phyloP scores from a whole-genome alignment of 2,113 vertebrate species.

The Prietella phreatophila region DNA sequence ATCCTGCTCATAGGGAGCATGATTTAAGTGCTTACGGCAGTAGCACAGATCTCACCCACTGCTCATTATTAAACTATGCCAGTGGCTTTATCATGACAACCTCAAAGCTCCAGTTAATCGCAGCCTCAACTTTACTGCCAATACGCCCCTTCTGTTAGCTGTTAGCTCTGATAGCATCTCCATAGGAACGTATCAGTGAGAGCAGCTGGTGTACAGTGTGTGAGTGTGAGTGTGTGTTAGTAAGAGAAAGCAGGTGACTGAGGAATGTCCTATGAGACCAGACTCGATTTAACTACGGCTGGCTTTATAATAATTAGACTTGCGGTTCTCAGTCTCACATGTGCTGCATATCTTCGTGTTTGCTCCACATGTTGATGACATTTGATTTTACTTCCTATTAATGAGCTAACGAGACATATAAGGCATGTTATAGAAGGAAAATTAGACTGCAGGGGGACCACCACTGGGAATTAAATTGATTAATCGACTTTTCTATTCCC shows the following conservation, averaged over 20 bases:
- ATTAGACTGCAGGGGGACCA: background rate
- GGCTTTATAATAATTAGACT: constrained; percentile 23
- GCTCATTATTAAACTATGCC: constrained; percentile 21
- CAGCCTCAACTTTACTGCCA: constrained; percentile 52
- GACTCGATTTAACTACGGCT: constrained; percentile 49
- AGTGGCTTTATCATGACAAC: constrained; percentile 26
- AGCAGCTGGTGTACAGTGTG: constrained; percentile 71
- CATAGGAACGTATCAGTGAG: constrained; percentile 62
- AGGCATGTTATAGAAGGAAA: background rate
- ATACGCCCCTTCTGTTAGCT: constrained; percentile 60
- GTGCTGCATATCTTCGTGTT: background rate
- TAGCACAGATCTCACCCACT: constrained; percentile 13
- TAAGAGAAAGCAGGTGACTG: constrained; percentile 71
- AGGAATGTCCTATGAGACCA: constrained; percentile 63
- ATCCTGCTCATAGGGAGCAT: background rate
- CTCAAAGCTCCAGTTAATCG: constrained; percentile 55
- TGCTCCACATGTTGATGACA: background rate
- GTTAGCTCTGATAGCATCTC: constrained; percentile 55
- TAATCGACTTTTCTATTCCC: background rate
- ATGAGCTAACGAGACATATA: background rate
- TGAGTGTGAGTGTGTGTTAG: constrained; percentile 55
- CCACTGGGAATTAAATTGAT: background rate
- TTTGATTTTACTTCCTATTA: background rate
- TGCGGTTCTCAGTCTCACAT: background rate
- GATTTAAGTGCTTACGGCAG: background rate